Conservation (phyloP, 2,797 vertebrate species). For the Sebastes hubbsi region DNA sequence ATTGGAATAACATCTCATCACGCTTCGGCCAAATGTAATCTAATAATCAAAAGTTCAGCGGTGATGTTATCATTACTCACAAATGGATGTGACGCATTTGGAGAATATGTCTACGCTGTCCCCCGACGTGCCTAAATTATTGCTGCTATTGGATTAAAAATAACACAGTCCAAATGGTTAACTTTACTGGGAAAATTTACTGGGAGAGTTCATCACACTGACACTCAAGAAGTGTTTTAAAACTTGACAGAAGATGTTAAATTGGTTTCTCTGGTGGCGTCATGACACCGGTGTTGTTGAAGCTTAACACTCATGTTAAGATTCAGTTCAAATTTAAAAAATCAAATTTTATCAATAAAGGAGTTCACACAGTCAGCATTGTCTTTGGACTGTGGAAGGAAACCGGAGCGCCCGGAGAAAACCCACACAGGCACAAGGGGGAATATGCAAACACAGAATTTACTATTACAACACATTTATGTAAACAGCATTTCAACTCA, state of each 20-base stretch:
- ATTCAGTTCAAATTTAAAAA: background rate
- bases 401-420: background rate
- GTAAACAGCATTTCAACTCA: background rate
- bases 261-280: background rate
- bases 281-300: background rate
- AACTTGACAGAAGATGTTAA: background rate
- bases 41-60: slow-evolving; percentile 62
- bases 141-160: slow-evolving; percentile 42
- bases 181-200: slow-evolving; percentile 10
- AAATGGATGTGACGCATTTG: slow-evolving; percentile 70
- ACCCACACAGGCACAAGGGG: background rate
- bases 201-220: background rate
- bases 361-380: background rate
- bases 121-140: slow-evolving; percentile 48
- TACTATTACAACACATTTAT: background rate
- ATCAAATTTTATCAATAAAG: background rate
- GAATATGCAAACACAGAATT: background rate
- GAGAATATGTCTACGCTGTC: slow-evolving; percentile 42
- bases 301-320: background rate
- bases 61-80: slow-evolving; percentile 59
- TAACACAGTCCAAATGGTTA: slow-evolving; percentile 28
- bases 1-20: slow-evolving; percentile 34
- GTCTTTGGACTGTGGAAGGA: background rate
- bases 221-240: background rate
- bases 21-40: slow-evolving; percentile 56